phyloP scores from a whole-genome alignment of 2,888 invertebrate genomes.

The Tenthredo amoena region DNA sequence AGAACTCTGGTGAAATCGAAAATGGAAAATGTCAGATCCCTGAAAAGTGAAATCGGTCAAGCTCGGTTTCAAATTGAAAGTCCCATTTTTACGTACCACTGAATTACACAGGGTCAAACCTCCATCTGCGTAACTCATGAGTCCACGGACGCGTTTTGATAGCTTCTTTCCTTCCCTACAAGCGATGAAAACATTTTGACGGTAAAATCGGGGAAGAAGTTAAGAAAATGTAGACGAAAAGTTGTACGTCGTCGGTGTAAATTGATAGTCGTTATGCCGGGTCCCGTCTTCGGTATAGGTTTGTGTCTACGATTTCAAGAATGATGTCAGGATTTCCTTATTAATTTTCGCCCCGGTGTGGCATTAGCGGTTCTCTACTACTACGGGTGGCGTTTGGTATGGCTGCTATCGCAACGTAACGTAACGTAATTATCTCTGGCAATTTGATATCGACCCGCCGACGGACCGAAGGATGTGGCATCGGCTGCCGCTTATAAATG shows the following conservation, averaged over 20 bases:
- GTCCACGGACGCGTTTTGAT: not conserved
- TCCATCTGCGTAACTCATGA: not conserved
- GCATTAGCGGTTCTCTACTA: constrained; percentile 32
- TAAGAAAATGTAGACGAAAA: not conserved
- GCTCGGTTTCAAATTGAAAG: constrained; percentile 58
- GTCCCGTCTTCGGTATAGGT: not conserved
- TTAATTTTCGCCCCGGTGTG: constrained; percentile 38
- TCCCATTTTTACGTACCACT: not conserved
- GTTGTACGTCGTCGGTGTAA: not conserved
- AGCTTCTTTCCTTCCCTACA: not conserved
- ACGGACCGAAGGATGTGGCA: constrained; percentile 51
- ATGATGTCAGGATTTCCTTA: constrained; percentile 37
- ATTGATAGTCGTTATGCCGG: not conserved
- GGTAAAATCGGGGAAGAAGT: not conserved
- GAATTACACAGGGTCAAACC: not conserved
- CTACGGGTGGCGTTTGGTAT: constrained; percentile 12
- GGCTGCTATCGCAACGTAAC: constrained; percentile 39
- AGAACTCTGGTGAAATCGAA: not conserved
- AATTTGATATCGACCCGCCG: constrained; percentile 51
- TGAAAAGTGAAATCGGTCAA: constrained; percentile 65
- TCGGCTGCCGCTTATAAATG: constrained; percentile 53
- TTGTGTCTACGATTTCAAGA: constrained; percentile 13
- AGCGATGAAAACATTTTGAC: too few relatives aligned
- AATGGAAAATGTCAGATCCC: constrained; percentile 72
- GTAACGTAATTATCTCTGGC: constrained; percentile 49